Base-by-base conservation (phyloP, 2,888 invertebrate species). In the Lochmaea capreae region DNA sequence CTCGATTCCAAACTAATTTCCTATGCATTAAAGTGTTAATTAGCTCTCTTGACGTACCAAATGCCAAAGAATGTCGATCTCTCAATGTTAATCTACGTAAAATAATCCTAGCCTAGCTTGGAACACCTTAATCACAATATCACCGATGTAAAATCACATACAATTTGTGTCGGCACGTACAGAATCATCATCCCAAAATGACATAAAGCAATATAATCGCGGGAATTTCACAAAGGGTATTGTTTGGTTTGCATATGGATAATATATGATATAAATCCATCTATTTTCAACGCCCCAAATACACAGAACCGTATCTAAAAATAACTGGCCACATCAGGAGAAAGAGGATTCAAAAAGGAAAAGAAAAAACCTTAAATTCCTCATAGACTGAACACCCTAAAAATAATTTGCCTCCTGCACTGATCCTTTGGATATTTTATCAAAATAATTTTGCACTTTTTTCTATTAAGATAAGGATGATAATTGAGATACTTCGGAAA, bases 111-210 rank as follows among this genome's bases (percentile, higher is more conserved):
- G 75, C 74, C 72, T 75, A 57, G 71, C 57, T 65, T 18, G 70
- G 72, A 65, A 68, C 72, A 68, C 78, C 59, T 72, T 73, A 75
- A 78, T 78, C 74, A 76, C 67, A 75, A 78, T 33, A 33, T 78
- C 74, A 74, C 67, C 71, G 72, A 66, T 71, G 68, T 62, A 68
- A 72, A 81, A 81, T 82, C 81, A 80, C 77, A 79, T 78, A 78
- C 78, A 82, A 82, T 82, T 82, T 81, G 80, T 79, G 79, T 63
- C 78, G 79, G 80, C 79, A 73, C 67, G 61, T 62, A 66, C 54
- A 33, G 39, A 66, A 67, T 62, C 67, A 74, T 73, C 66, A 67
- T 54, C 68, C 63, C 61, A 70, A 70, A 62, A 71, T 78, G 76
- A 76, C 74, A 78, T 81, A 79, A 81, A 79, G 78, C 76, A 71